Evolutionary conservation across 53 echinoderm and acorn worm genomes (phyloP).

Genomic region (Antedon mediterranea): DNA sequence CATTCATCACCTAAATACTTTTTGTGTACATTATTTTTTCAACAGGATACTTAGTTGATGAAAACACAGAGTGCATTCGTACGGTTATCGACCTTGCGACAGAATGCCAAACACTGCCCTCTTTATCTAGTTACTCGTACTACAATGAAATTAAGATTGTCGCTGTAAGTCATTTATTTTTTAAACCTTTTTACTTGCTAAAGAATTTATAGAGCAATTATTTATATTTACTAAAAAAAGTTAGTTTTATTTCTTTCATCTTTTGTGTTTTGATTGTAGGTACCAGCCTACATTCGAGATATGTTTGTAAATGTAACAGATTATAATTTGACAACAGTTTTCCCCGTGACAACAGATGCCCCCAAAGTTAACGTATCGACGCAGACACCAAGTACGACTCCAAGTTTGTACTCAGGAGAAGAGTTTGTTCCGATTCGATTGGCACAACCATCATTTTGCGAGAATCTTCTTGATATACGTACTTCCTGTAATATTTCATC

Average conservation of each 20-base stretch:
- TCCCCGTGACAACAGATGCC: constrained; percentile 7
- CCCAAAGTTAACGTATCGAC: not conserved
- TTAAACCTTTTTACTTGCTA: no score
- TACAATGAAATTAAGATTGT: constrained; percentile 61
- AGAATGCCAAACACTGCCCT: constrained; percentile 45
- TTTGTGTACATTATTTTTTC: no score
- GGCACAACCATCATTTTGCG: constrained; percentile 20
- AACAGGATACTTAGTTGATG: constrained; percentile 51
- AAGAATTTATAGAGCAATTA: no score
- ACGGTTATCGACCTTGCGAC: constrained; percentile 25
- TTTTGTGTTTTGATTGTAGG: constrained; percentile 15
- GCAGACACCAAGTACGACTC: not conserved
- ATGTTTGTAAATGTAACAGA: constrained; percentile 27
- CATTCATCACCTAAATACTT: no score
- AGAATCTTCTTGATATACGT: constrained; percentile 13
- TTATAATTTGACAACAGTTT: constrained; percentile 29
- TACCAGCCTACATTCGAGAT: constrained; percentile 41
- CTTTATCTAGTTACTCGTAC: constrained; percentile 49
- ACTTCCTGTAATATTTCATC: constrained; percentile 29
- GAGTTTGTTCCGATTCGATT: constrained; percentile 20
- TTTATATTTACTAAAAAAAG: no score
- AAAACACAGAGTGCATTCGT: constrained; percentile 37
- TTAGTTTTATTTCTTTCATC: no score
- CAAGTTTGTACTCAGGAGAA: constrained; percentile 20
- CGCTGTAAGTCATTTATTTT: constrained; percentile 30